Percentiles rank a stretch among this genome's conserved stretches.
Conservation (phyloP, 2,113 vertebrate genomes). For the Turnix velox region DNA sequence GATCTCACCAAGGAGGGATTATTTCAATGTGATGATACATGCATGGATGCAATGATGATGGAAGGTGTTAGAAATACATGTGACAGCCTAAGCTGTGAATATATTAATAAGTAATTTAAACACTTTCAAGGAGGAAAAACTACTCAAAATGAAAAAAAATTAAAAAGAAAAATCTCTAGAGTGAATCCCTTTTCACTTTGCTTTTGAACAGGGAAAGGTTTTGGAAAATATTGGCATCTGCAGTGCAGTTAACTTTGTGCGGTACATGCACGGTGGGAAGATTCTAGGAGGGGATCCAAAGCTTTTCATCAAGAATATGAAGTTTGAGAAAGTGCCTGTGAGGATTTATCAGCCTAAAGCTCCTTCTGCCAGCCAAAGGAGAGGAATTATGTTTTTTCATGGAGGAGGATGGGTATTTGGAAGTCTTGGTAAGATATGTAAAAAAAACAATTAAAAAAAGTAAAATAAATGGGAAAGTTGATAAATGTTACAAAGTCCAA, state of each 20-base stretch:
- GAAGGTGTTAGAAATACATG: neutral
- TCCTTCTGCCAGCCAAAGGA: slow-evolving; percentile 42
- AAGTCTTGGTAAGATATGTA: slow-evolving; percentile 75
- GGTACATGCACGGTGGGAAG: slow-evolving; percentile 47
- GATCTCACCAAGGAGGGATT: neutral
- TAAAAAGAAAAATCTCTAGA: neutral
- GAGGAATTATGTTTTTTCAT: slow-evolving; percentile 81
- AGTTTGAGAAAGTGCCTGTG: slow-evolving; percentile 75
- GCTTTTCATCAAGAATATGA: slow-evolving; percentile 73
- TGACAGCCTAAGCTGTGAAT: neutral
- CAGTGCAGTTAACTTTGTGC: slow-evolving; percentile 69
- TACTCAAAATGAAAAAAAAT: neutral
- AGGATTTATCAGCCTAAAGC: slow-evolving; percentile 78
- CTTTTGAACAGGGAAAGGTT: slow-evolving; percentile 74
- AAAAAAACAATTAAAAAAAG: neutral
- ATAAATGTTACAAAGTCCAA: neutral
- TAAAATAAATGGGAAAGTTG: neutral
- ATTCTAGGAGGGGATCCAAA: slow-evolving; percentile 19
- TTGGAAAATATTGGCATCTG: slow-evolving; percentile 78
- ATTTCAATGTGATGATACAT: neutral
- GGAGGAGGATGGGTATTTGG: slow-evolving; percentile 80
- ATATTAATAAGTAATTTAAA: neutral
- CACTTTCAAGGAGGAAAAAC: neutral
- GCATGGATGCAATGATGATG: neutral
- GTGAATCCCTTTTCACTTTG: neutral